Evolutionary conservation across 2,797 vertebrate species (phyloP), one percentile per base, ranked within the genome.

Genomic region (Adrianichthys oophorus): DNA sequence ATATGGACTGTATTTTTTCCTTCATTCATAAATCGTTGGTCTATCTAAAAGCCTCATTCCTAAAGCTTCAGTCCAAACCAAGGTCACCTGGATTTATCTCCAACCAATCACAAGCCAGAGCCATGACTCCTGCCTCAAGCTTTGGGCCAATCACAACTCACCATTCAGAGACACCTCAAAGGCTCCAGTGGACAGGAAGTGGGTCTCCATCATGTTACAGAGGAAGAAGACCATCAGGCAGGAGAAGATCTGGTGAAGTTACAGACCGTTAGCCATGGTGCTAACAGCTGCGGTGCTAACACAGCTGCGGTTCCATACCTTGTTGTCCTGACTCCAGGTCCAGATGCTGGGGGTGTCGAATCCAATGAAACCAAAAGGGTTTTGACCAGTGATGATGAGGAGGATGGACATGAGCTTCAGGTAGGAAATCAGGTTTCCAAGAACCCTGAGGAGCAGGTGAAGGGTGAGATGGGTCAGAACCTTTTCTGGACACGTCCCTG

Each of bases 321-420:
- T 93, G 85, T 93, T 93, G 61, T 92, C 91, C 73, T 93, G 92
- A 60, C 80, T 89, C 92, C 92, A 93, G 48, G 60, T 80, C 92
- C 92, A 93, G 61, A 82, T 70, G 16, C 80, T 54, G 8, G 90
- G 90, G 7, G 92, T 90, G 47, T 83, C 62, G 0, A 88, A 52
- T 40, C 89, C 86, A 14, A 92, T 77, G 64, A 90, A 62, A 10
- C 78, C 52, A 52, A 93, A 93, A 2, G 91, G 90, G 54, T 92
- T 93, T 68, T 91, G 89, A 50, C 91, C 89, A 10, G 88, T 90
- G 58, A 92, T 65, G 14, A 93, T 80, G 64, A 93, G 72, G 16
- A 90, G 79, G 46, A 93, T 90, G 76, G 82, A 65, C 7, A 92
- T 54, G 10, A 93, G 76, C 81, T 93, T 93, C 65, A 93, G 80